Base-by-base conservation (phyloP, 1,140 invertebrate species). In the Centruroides sculpturatus region DNA sequence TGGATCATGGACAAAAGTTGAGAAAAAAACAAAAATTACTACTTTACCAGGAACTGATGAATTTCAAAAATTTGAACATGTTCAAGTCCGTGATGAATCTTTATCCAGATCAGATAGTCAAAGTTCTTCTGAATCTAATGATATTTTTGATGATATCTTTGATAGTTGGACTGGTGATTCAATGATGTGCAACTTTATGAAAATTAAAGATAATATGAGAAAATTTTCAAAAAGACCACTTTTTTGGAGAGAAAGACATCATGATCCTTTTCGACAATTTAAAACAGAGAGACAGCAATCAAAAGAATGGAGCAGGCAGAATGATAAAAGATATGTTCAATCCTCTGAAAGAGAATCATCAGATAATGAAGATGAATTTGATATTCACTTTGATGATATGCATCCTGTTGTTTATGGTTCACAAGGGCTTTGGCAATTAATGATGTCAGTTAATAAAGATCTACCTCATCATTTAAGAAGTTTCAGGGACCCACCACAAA, bases 91-190 rank as follows among this genome's bases (percentile, higher is more conserved):
- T 49, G 55, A 35, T 56, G 34, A 60, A 36, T 41, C 35, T 23
- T 12, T 66, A 5, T 23, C 46, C 3, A 57, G 59, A 12, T 69
- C 68, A 8, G 68, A 69, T 55, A 69, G 67, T 56, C 60, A 62
- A 47, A 67, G 66, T 48, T 66, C 65, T 0, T 69, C 68, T 12
- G 67, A 68, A 35, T 69, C 68, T n/a, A 67, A 62, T 41, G 68
- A 69, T 49, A 62, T 69, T n/a, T 69, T 69, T 54, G 68, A 69
- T 57, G 68, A 69, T 55, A 69, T 69, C n/a, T 69, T 69, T 57
- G 68, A 69, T 48, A 66, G 63, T 51, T 69, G 68, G 68, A 66
- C 62, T 51, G 67, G 68, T 8, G 68, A 66, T 59, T 58, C 66
- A 34, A 59, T 69, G 36, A 67, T 68, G 61, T 63, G 59, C 48